Base-by-base conservation (phyloP, 2,113 vertebrate genomes). In the Burhinus bistriatus region DNA sequence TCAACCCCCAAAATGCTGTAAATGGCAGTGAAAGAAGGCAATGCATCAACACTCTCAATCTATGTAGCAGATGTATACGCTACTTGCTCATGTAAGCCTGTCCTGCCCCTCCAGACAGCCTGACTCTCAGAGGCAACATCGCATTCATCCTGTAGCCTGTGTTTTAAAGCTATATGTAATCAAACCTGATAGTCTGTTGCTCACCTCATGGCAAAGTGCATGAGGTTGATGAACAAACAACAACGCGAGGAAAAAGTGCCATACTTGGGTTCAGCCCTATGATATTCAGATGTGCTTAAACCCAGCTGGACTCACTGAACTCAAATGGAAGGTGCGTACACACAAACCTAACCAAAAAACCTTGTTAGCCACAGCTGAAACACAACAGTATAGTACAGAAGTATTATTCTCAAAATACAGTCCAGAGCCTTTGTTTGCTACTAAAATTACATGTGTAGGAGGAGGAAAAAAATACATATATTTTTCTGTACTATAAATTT, bases 31-130 rank as follows among this genome's bases (percentile, higher is more conserved):
- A 58, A 90, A 77, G 12, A 87, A n/a, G n/a, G n/a, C n/a, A n/a
- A n/a, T n/a, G 20, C 11, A 36, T 69, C 4, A 5, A 15, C 11
- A 62, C 3, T 19, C 19, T 51, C 29, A 51, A 9, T 65, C 38
- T n/a, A 0, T 34, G 38, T 18, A 83, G 71, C 23, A 92, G 21
- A 4, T 32, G 29, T 15, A 34, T 3, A 26, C 3, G 13, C 0
- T 1, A 12, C 23, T 59, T 83, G 62, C 29, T 57, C 20, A 1
- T 18, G 38, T n/a, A 58, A 79, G 51, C n/a, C 78, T 51, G 12
- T n/a, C 59, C 15, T 87, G 55, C 11, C 65, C 54, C 47, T 91
- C 32, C 55, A 69, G 38, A 40, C 16, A 58, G 30, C 34, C 71
- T 77, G 57, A 69, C 38, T 72, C 49, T 86, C 42, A 64, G 52